A percentile compares a stretch with the other conserved stretches of the same genome.
Evolutionary conservation across 2,888 invertebrate genomes (phyloP).

Genomic region (Ophioninae sp.): DNA sequence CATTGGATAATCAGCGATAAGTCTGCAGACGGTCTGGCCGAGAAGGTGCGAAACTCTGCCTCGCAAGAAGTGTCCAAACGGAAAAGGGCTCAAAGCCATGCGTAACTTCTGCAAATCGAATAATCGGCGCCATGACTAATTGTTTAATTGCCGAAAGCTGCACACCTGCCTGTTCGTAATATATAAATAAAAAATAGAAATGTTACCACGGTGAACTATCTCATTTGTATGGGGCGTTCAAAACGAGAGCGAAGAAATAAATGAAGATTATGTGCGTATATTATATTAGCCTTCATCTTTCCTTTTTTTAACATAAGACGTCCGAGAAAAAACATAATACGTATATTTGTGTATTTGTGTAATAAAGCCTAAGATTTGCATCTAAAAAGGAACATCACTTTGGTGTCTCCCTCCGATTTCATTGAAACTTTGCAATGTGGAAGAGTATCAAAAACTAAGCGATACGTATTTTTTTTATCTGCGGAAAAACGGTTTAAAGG

Average conservation of each 20-base stretch:
- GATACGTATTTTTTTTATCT: no score
- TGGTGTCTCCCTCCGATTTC: no score
- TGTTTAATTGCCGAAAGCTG: slow-evolving; percentile 20
- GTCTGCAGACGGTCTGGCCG: slow-evolving; percentile 17
- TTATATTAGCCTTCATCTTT: neutral
- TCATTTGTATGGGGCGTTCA: neutral
- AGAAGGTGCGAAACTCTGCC: slow-evolving; percentile 22
- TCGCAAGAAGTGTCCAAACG: slow-evolving; percentile 23
- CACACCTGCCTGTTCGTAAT: slow-evolving; percentile 3
- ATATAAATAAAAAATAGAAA: neutral
- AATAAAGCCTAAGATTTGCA: slow-evolving; percentile 1
- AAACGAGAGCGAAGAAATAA: neutral
- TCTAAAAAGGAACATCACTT: no score
- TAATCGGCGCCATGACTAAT: slow-evolving; percentile 16
- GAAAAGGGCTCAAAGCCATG: slow-evolving; percentile 21
- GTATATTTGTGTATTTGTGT: neutral
- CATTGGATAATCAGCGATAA: slow-evolving; percentile 23
- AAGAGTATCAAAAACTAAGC: no score
- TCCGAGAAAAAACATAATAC: neutral
- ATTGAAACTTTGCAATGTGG: no score
- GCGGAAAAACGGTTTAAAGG: no score
- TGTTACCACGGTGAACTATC: slow-evolving; percentile 12
- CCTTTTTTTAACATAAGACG: neutral
- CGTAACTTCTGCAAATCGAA: slow-evolving; percentile 1
- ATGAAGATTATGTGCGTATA: slow-evolving; percentile 6